Percentiles rank a stretch among this genome's conserved stretches.
These are phyloP conservation scores for Erpobdella octoculata DNA, from an alignment of 2,888 invertebrate genomes.

Conservation along the genomic window DNA sequence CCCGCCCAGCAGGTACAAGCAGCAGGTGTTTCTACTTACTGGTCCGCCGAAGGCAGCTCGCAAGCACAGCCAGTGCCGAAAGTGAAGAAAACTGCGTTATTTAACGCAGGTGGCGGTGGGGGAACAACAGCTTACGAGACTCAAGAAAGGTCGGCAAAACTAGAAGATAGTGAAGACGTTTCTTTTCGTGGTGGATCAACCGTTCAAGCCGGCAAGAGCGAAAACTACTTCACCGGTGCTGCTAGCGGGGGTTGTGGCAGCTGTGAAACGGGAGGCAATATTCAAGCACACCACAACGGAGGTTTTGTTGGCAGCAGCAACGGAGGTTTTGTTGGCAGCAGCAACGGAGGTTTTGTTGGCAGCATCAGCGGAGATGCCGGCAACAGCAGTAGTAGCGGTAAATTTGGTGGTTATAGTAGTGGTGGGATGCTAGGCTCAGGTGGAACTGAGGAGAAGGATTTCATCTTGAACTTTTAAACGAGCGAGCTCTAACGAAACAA, in stretches of 20 bases:
- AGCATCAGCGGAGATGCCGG: background rate
- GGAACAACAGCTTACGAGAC: background rate
- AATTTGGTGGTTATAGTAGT: too few species aligned
- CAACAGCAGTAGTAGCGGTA: too few species aligned
- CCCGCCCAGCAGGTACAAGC: background rate
- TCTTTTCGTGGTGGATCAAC: background rate
- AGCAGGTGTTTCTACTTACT: background rate
- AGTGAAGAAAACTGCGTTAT: background rate
- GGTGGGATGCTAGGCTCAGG: background rate
- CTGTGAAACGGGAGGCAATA: background rate
- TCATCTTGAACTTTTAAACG: background rate
- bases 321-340: background rate
- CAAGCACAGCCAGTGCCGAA: too few species aligned
- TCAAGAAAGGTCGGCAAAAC: background rate
- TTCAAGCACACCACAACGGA: background rate
- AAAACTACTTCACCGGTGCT: background rate
- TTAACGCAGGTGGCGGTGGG: background rate
- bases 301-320: background rate
- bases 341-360: background rate
- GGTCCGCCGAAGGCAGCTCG: background rate
- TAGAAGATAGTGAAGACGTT: background rate
- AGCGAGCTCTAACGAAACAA: background rate
- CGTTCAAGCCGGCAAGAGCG: background rate
- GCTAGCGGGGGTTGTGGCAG: background rate
- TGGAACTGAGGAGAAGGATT: background rate